Base-by-base conservation (phyloP, 2,888 invertebrate genomes). In the Lithophane socia region DNA sequence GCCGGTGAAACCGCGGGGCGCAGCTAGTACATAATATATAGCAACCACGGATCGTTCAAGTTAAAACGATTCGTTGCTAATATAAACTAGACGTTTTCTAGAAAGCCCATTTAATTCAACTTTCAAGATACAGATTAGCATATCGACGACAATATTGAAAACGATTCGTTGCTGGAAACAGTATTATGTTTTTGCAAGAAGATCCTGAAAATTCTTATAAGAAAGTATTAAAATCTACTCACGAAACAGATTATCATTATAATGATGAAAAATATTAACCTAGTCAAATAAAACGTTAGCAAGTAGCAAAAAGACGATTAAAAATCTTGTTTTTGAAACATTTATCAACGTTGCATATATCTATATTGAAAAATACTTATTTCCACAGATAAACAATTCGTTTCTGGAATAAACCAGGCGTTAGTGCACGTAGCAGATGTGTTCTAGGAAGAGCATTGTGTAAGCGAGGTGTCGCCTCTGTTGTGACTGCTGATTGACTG, bases 401-500 rank as follows among this genome's bases (percentile, higher is more conserved):
- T 52, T 66, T 66, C 70, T 71, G 42, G 54, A 74, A 67, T 56
- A 63, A 78, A 13, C n/a, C 49, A 61, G 65, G 56, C 44, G 64
- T 44, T 79, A 54, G 65, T 56, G 37, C 63, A 76, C 67, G 84
- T 63, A 81, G 74, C 88, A 86, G 87, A 90, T 88, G 87, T 86
- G 88, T 95, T 94, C 95, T 91, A 91, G 92, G 95, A 95, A 95
- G 88, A 81, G 77, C 73, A 71, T 84, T 85, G 83, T 86, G 74
- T 87, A 85, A 83, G 87, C 84, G 87, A 87, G 88, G 83, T 87
- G 90, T 90, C 90, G 80, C 87, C 90, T 86, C 87, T 95, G 95
- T 96, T 96, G 93, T 95, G 96, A 96, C 94, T 92, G 94, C 91
- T 95, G 96, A 96, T 94, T 94, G 96, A 95, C 94, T 92, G 92